A percentile compares a stretch with the other conserved stretches of the same genome.
These are phyloP conservation scores for Psilopsiagon aurifrons DNA, from an alignment of 2,113 vertebrate genomes.

Conservation along the genomic window DNA sequence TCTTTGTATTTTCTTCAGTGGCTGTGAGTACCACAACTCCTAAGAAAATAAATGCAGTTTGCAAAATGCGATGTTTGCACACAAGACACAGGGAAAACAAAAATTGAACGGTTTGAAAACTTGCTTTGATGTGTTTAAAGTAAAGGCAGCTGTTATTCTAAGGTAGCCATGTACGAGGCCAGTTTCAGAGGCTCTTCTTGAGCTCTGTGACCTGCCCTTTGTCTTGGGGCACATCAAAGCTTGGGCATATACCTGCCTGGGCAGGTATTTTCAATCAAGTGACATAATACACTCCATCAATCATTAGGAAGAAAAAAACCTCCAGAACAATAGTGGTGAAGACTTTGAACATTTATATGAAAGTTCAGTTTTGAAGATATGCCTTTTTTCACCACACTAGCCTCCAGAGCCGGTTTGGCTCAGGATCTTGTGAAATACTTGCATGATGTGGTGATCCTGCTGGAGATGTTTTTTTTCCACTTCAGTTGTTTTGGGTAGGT, in stretches of 20 bases:
- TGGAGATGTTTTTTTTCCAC: background rate
- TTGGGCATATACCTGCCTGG: background rate
- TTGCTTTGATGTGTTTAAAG: background rate
- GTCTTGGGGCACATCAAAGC: background rate
- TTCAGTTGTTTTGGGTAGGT: background rate
- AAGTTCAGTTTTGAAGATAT: background rate
- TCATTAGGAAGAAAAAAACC: background rate
- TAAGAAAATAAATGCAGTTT: background rate
- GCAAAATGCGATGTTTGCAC: background rate
- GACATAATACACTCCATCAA: background rate
- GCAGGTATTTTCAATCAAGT: background rate
- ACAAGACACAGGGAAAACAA: background rate
- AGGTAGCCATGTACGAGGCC: background rate
- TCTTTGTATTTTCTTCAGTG: background rate
- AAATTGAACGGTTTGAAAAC: background rate
- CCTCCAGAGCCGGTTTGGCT: background rate
- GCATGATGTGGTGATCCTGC: background rate
- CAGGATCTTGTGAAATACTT: background rate
- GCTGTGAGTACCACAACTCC: background rate
- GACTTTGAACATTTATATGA: background rate
- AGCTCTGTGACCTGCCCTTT: background rate
- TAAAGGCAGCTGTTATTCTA: background rate
- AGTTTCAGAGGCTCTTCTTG: background rate
- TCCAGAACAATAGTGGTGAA: background rate
- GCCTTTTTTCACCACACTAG: background rate